Evolutionary conservation across 2,888 invertebrate species (phyloP).

Genomic region (Drosophila heteroneura): DNA sequence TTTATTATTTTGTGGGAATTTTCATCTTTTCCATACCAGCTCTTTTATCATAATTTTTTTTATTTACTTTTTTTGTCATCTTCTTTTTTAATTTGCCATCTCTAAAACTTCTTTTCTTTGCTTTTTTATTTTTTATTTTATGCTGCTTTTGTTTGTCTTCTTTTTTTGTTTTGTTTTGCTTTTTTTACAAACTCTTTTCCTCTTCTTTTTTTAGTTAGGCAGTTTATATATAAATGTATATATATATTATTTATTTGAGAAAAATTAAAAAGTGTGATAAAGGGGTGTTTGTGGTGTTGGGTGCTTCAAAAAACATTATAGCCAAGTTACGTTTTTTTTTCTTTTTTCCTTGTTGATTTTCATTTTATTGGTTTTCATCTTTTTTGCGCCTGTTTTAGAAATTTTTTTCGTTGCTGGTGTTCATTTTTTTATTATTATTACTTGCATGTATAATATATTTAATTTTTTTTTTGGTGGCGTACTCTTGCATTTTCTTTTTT

Average conservation of each 20-base stretch:
- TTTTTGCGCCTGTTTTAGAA: slow-evolving; percentile 70
- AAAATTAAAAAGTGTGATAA: slow-evolving; percentile 83
- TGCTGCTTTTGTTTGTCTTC: slow-evolving; percentile 63
- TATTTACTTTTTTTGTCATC: slow-evolving; percentile 47
- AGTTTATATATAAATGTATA: slow-evolving; percentile 45
- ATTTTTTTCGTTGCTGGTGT: slow-evolving; percentile 67
- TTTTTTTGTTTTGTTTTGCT: slow-evolving; percentile 48
- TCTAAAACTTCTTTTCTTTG: slow-evolving; percentile 62
- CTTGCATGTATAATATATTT: slow-evolving; percentile 52
- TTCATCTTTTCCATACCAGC: slow-evolving; percentile 68
- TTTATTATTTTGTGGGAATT: slow-evolving; percentile 53
- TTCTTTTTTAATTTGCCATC: slow-evolving; percentile 59
- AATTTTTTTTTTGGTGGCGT: slow-evolving; percentile 64
- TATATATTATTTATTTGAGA: slow-evolving; percentile 48
- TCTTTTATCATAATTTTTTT: slow-evolving; percentile 47
- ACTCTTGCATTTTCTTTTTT: slow-evolving; percentile 64
- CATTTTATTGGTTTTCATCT: slow-evolving; percentile 64
- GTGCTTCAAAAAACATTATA: slow-evolving; percentile 86
- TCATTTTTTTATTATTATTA: slow-evolving; percentile 62
- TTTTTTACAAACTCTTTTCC: slow-evolving; percentile 51
- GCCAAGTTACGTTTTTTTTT: slow-evolving; percentile 73
- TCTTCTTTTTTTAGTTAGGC: slow-evolving; percentile 51
- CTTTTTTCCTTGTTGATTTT: slow-evolving; percentile 62
- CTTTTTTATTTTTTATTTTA: slow-evolving; percentile 47
- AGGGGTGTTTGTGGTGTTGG: slow-evolving; percentile 82